A percentile compares a stretch with the other conserved stretches of the same genome.
phyloP scores from a whole-genome alignment of 2,113 vertebrate species.

The Tychaedon coryphoeus region DNA sequence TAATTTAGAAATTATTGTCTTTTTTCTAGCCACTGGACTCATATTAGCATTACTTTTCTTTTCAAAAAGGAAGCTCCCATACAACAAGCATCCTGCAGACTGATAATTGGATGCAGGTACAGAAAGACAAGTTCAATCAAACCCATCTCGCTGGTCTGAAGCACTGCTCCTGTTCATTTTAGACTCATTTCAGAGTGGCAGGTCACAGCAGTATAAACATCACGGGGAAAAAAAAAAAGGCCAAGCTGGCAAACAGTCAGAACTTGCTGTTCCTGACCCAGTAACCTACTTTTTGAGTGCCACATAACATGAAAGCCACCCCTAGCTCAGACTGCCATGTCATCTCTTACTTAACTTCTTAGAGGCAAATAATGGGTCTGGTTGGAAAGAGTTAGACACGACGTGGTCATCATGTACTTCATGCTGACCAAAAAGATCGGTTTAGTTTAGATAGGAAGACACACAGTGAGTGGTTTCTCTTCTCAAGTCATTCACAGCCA shows the following conservation, averaged over 20 bases:
- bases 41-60: neutral
- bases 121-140: neutral
- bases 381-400: neutral
- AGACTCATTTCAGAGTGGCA: slow-evolving; percentile 83
- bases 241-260: slow-evolving; percentile 81
- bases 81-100: neutral
- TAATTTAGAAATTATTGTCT: neutral
- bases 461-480: neutral
- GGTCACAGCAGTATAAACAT: slow-evolving; percentile 83
- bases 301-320: slow-evolving; percentile 78
- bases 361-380: neutral
- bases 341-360: slow-evolving; percentile 83
- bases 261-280: slow-evolving; percentile 91
- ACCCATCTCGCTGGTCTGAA: neutral
- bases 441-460: neutral
- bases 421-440: slow-evolving; percentile 1
- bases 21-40: neutral
- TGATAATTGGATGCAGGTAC: neutral
- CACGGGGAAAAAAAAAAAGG: neutral
- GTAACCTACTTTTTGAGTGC: slow-evolving; percentile 90
- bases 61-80: neutral
- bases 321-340: slow-evolving; percentile 69
- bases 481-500: neutral
- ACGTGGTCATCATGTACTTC: neutral
- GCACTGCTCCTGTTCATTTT: slow-evolving; percentile 53